Evolutionary conservation across 37 sponge, comb jelly and placozoan genomes (phyloP).

Genomic region (Spongilla lacustris): DNA sequence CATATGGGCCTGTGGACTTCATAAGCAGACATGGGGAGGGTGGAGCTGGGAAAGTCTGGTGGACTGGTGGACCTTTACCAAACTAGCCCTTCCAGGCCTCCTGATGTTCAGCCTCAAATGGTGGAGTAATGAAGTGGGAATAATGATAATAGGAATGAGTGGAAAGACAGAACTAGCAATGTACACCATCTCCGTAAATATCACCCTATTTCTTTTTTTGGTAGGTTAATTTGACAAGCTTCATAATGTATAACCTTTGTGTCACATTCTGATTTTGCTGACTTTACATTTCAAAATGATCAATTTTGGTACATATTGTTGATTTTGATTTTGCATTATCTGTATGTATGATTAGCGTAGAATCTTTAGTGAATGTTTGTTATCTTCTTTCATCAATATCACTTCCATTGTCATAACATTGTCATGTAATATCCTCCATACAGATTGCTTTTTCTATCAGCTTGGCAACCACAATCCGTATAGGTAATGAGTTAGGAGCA

Average conservation of each 20-base stretch:
- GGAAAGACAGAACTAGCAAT: conserved; percentile 40
- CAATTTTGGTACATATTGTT: no score
- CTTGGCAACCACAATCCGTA: conserved; percentile 36
- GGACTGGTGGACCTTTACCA: conserved; percentile 8
- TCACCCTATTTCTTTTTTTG: not conserved
- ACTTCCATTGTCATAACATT: no score
- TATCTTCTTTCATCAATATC: no score
- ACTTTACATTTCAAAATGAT: no score
- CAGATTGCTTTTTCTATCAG: conserved; percentile 56
- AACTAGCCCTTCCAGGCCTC: conserved; percentile 12
- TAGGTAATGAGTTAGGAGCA: conserved; percentile 60
- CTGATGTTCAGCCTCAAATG: conserved; percentile 57
- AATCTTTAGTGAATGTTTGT: no score
- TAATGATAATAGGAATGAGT: conserved; percentile 52
- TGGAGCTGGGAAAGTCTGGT: conserved; percentile 69
- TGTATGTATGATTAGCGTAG: no score
- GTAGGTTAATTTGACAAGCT: no score
- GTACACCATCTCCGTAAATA: conserved; percentile 29
- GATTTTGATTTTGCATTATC: no score
- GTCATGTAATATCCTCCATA: no score
- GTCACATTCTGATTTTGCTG: no score
- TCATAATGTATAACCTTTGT: no score
- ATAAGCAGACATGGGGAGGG: conserved; percentile 66
- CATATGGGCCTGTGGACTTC: conserved; percentile 34
- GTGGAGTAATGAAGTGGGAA: conserved; percentile 59